Evolutionary conservation across 2,888 invertebrate species (phyloP).

Genomic region (Dryococelus australis): DNA sequence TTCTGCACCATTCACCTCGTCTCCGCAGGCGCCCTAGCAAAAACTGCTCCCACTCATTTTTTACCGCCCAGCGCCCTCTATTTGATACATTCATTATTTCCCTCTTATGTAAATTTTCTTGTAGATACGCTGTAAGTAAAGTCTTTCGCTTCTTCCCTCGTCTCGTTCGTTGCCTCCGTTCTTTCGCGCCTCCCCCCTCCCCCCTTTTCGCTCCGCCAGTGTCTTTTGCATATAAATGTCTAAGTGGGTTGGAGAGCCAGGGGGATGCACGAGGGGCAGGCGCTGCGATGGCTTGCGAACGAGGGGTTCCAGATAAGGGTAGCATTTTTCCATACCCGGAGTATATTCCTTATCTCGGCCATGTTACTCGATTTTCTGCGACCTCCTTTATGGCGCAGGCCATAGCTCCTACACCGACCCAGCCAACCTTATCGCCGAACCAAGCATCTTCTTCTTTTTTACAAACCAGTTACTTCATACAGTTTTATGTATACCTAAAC

Average conservation of each 20-base stretch:
- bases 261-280: neutral
- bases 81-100: constrained; percentile 38
- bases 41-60: constrained; percentile 9
- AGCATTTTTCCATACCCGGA: neutral
- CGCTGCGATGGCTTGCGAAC: constrained; percentile 25
- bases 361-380: neutral
- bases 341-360: constrained; percentile 16
- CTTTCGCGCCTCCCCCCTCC: neutral
- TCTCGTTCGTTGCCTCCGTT: neutral
- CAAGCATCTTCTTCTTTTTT: too few species aligned
- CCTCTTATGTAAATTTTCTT: constrained; percentile 39
- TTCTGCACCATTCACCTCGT: too few species aligned
- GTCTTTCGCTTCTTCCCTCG: constrained; percentile 7
- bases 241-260: neutral
- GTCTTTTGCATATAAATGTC: constrained; percentile 40
- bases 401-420: too few species aligned
- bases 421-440: too few species aligned
- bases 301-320: constrained; percentile 23
- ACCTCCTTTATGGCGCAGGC: too few species aligned
- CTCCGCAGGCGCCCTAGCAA: too few species aligned
- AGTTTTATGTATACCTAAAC: too few species aligned
- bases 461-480: too few species aligned
- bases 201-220: constrained; percentile 13
- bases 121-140: constrained; percentile 31
- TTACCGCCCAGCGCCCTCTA: constrained; percentile 27